Base-by-base conservation (phyloP, 2,113 vertebrate genomes). In the Lampris megalopsis region DNA sequence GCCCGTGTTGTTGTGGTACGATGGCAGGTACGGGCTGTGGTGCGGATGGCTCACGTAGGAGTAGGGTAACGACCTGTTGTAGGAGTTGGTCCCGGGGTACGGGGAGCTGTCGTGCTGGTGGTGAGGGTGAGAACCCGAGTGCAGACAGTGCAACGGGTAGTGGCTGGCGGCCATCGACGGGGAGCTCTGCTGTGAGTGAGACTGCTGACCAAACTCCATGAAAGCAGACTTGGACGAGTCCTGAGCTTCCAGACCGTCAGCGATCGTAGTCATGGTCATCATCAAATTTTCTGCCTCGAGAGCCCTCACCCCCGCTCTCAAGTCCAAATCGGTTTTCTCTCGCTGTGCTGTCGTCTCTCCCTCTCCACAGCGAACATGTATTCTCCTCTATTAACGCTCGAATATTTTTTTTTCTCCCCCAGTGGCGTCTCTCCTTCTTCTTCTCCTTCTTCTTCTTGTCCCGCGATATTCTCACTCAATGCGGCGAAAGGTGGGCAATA, bases 251-350 rank as follows among this genome's bases (percentile, higher is more conserved):
- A 98, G 95, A 95, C 97, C 97, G 95, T 98, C 97, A 97, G 97
- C 97, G 97, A 98, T 98, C 96, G 97, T 96, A 94, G 97, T 99
- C 97, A 99, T 98, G 97, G 97, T 99, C 97, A 99, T 99, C 97
- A 98, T 98, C 96, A 97, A 99, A 97, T 95, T 96, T 97, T 96
- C 96, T 96, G 96, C 95, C 94, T 96, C 94, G 95, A 96, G 96
- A 96, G 97, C 95, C 92, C 93, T 95, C 92, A 94, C 94, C 92
- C 92, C 88, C 92, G 93, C 90, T 93, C 93, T 92, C 92, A 93
- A 94, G 92, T 94, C 93, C 93, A 92, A 94, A 93, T 92, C 88
- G 88, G 35, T 84, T 91, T 89, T 82, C 77, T 85, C 92, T 90
- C 85, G 90, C 84, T 88, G 86, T 86, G 84, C 85, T 92, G 87